Evolutionary conservation across 2,113 vertebrate species (phyloP), one percentile per base, ranked within the genome.

Genomic region (Nesogale talazaci): DNA sequence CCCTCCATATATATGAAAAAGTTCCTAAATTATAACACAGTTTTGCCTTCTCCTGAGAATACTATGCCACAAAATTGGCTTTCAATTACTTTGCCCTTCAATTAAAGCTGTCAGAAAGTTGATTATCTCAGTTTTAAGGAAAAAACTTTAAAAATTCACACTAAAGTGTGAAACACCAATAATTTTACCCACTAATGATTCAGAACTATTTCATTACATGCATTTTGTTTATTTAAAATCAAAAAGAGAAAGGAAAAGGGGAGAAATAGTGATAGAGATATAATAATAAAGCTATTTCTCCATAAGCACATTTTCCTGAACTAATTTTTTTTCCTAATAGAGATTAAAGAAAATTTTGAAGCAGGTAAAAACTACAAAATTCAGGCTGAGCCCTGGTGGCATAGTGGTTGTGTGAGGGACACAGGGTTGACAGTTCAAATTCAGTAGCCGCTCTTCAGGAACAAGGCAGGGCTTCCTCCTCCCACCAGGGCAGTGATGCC

Each of bases 131-230:
- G 38, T 46, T 36, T 86, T 83, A 83, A 74, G 42, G 34, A 89
- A 92, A 20, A 91, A 95, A 36, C 76, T 42, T 83, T 88, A 93
- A 92, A 93, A 93, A 92, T 70, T 72, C 31, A 89, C 3, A 46
- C 31, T 84, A 85, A 72, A 22, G 34, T 61, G 2, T 95, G 31
- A 81, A 78, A 57, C 46, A 89, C 70, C 90, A 89, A 83, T 52
- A 94, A 84, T 40, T 2, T 89, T 65, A 94, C 36, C 29, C 22
- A 88, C 52, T 61, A 87, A 76, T 81, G 25, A 96, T 57, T n/a
- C 80, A 94, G 22, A 29, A 83, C 80, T 92, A 86, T n/a, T 89
- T 92, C 20, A 80, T 94, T 83, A 29, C 34, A 78, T 88, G 23
- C 20, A 65, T 80, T 88, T 88, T n/a, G 69, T 81, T 89, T 92